These are phyloP conservation scores for Charaxes varanes DNA, from an alignment of 1,140 invertebrate species.

Conservation along the genomic window DNA sequence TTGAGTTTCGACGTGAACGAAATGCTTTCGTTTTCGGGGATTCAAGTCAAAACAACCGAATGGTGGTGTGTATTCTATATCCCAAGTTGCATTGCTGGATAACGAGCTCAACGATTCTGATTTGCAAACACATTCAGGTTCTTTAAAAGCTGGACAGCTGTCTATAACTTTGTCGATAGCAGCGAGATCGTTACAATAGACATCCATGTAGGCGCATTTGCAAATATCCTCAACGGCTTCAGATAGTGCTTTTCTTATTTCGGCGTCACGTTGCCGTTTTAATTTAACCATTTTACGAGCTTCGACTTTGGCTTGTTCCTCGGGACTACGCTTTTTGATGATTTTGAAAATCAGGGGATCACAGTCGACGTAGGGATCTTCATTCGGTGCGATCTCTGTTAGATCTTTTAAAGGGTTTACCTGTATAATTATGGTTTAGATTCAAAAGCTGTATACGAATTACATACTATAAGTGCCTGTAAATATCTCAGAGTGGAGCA, in stretches of 20 bases:
- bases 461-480: no score
- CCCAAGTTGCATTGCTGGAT: constrained; percentile 67
- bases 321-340: constrained; percentile 68
- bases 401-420: constrained; percentile 75
- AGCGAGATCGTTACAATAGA: constrained; percentile 62
- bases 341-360: constrained; percentile 76
- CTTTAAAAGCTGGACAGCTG: constrained; percentile 59
- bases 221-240: constrained; percentile 67
- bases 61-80: constrained; percentile 67
- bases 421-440: no score
- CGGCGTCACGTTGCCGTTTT: constrained; percentile 56
- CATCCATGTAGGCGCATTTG: constrained; percentile 69
- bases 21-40: constrained; percentile 47
- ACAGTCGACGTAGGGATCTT: constrained; percentile 76
- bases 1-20: constrained; percentile 60
- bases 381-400: constrained; percentile 61
- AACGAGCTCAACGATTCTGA: constrained; percentile 57
- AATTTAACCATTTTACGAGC: constrained; percentile 61
- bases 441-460: no score
- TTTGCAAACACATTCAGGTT: constrained; percentile 57
- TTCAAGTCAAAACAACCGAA: constrained; percentile 61
- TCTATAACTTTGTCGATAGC: constrained; percentile 66
- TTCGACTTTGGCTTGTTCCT: constrained; percentile 63
- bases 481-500: no score
- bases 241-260: constrained; percentile 59